Evolutionary conservation across 2,113 vertebrate genomes (phyloP).

Genomic region (Gallinago paraguaiae): DNA sequence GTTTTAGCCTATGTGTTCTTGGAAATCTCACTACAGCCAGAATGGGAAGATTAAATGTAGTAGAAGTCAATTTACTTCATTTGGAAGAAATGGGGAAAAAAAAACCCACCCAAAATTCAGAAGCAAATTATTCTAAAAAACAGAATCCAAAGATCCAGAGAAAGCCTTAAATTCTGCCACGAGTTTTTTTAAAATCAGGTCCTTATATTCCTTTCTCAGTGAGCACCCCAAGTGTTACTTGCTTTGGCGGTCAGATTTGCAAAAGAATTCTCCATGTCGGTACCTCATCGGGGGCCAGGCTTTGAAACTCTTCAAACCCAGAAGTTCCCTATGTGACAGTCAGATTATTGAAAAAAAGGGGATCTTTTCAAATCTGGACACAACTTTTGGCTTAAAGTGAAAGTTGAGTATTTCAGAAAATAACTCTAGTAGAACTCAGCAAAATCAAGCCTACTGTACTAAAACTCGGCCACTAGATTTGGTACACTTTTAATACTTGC

Average conservation of each 20-base stretch:
- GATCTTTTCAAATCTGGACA: not conserved
- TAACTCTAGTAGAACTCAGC: not conserved
- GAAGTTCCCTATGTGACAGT: not conserved
- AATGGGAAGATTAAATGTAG: not conserved
- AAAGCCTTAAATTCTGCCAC: not conserved
- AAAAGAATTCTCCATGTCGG: not conserved
- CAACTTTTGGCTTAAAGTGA: not conserved
- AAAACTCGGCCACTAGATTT: not conserved
- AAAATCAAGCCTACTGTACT: not conserved
- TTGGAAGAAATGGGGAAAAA: not conserved
- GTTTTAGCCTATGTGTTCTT: not conserved
- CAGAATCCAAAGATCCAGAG: not conserved
- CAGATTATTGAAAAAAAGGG: not conserved
- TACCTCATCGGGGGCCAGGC: not conserved
- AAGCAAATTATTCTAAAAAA: not conserved
- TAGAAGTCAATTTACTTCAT: not conserved
- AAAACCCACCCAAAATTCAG: not conserved
- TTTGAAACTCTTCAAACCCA: not conserved
- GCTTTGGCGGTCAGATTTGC: not conserved
- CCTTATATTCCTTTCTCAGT: not conserved
- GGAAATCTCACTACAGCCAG: not conserved
- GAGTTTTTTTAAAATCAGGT: not conserved
- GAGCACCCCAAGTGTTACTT: not conserved
- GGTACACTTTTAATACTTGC: not conserved
- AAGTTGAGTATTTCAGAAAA: not conserved